These are phyloP conservation scores for Pantherophis guttatus DNA, from an alignment of 2,113 vertebrate genomes.

Conservation along the genomic window DNA sequence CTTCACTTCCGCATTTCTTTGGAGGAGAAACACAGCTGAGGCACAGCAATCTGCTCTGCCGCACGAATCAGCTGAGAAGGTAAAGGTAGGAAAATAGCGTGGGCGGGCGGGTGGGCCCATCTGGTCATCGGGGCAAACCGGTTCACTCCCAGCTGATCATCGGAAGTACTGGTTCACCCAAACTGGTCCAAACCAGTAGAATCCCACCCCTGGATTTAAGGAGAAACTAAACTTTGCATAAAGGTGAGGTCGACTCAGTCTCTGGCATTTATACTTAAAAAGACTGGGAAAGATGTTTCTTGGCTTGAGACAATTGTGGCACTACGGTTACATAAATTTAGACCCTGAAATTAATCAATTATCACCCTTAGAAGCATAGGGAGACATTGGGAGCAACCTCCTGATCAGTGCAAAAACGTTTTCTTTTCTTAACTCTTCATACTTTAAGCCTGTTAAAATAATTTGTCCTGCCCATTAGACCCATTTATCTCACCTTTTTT, in stretches of 20 bases:
- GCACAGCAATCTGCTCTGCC: too few relatives aligned
- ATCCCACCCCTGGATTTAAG: too few relatives aligned
- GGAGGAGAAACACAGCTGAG: too few relatives aligned
- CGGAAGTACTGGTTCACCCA: too few relatives aligned
- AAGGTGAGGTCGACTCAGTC: neutral
- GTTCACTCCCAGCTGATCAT: too few relatives aligned
- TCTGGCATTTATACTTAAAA: neutral
- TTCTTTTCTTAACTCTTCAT: neutral
- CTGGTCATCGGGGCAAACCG: too few relatives aligned
- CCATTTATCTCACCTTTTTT: neutral
- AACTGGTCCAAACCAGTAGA: too few relatives aligned
- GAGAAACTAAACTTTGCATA: neutral
- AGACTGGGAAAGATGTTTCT: neutral
- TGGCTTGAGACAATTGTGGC: neutral
- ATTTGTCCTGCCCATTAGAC: neutral
- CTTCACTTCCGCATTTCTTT: too few relatives aligned
- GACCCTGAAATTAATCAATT: neutral
- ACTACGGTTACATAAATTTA: neutral
- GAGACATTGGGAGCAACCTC: neutral
- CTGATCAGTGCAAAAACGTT: neutral
- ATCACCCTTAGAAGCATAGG: neutral
- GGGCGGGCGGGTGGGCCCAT: too few relatives aligned
- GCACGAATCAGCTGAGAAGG: too few relatives aligned
- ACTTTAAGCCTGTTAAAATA: neutral
- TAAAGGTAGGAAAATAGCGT: too few relatives aligned